These are phyloP conservation scores for Idaea dimidiata DNA, from an alignment of 2,888 invertebrate species.

Conservation along the genomic window DNA sequence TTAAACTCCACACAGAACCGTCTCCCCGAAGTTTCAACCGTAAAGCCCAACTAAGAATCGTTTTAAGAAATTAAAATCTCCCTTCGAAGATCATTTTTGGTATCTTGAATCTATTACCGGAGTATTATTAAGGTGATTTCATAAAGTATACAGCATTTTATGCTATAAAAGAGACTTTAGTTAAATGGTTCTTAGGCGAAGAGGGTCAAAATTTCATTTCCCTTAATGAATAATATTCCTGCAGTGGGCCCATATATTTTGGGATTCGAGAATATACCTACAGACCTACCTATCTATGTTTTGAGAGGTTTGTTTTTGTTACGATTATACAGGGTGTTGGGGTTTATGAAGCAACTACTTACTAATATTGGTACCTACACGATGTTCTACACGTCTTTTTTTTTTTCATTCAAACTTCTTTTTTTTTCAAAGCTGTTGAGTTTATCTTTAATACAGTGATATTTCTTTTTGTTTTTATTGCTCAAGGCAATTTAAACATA, in stretches of 20 bases:
- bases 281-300: no score
- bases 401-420: no score
- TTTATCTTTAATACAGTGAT: no score
- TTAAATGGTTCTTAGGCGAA: conserved; percentile 22
- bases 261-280: conserved; percentile 47
- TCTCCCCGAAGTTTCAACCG: neutral
- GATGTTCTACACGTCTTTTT: no score
- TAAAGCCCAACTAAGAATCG: neutral
- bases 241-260: conserved; percentile 63
- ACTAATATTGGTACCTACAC: no score
- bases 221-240: conserved; percentile 66
- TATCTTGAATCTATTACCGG: conserved; percentile 19
- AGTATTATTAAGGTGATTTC: conserved; percentile 23
- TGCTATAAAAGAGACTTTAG: conserved; percentile 29
- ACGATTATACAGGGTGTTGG: no score
- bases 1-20: neutral
- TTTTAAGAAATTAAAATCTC: conserved; percentile 6
- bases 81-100: conserved; percentile 20
- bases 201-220: conserved; percentile 64
- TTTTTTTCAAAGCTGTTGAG: no score
- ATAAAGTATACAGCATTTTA: conserved; percentile 19
- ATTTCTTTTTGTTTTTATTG: no score
- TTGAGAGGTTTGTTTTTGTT: no score
- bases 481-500: no score
- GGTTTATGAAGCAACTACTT: no score